phyloP scores from a whole-genome alignment of 2,888 invertebrate genomes.

The Camponotus fellah region DNA sequence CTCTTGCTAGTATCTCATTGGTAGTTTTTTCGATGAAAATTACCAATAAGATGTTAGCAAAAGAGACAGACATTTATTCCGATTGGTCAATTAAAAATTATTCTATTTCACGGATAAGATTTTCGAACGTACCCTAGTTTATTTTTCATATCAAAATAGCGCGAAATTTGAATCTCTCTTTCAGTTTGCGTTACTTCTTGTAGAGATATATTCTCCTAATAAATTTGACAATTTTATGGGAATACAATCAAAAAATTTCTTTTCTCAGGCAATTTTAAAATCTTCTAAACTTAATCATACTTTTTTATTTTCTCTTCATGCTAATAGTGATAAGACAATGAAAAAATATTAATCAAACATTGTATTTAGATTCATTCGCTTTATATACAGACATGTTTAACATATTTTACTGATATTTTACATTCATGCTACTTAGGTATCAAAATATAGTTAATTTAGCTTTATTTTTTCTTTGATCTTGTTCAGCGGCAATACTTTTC shows the following conservation, averaged over 20 bases:
- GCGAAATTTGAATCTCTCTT: not conserved
- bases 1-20: too few species aligned
- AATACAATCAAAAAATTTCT: not conserved
- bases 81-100: too few species aligned
- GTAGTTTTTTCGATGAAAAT: too few species aligned
- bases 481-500: slow-evolving; percentile 90
- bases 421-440: slow-evolving; percentile 65
- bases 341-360: slow-evolving; percentile 24
- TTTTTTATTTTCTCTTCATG: not conserved
- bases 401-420: not conserved
- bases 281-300: too few species aligned
- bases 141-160: not conserved
- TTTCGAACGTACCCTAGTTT: not conserved
- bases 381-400: slow-evolving; percentile 22
- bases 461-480: slow-evolving; percentile 90
- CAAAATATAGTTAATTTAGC: slow-evolving; percentile 93
- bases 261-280: not conserved
- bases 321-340: not conserved
- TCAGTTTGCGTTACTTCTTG: not conserved
- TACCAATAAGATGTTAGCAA: not conserved
- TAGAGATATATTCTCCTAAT: not conserved
- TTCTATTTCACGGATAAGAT: too few species aligned
- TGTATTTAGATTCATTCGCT: not conserved
- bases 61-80: too few species aligned
- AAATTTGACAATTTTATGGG: not conserved